Evolutionary conservation across 2,797 vertebrate genomes (phyloP), one percentile per base, ranked within the genome.

Genomic region (Enoplosus armatus): DNA sequence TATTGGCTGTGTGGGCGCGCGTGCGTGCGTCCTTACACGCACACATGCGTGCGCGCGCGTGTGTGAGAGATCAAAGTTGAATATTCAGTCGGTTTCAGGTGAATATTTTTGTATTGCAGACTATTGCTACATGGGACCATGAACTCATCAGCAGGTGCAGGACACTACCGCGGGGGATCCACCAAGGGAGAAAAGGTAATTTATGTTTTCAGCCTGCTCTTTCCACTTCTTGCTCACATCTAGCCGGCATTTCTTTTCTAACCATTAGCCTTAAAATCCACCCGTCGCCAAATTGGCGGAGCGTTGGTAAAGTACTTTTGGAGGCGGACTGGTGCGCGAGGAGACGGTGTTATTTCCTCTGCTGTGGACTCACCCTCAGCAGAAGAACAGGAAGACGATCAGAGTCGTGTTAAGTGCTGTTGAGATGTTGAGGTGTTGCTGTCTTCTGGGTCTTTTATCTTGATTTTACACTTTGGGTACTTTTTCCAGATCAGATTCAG

Each of bases 111-210:
- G 31, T 33, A 8, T 84, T 86, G 67, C 78, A 84, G 82, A 72
- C 18, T 24, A 10, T 66, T 68, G 48, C 62, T 74, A 2, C 35
- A 31, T 35, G 77, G 80, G 74, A 90, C 79, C 89, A 96, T 96
- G 95, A 95, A 95, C 94, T 91, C 95, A 63, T 95, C 95, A 43
- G 95, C 95, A 66, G 94, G 95, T 64, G 94, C 69, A n/a, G 90
- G 94, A 51, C 94, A 93, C 90, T 95, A 95, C 88, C 91, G 93
- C 59, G 89, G 87, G 60, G 91, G 93, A 24, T 92, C 94, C 43
- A 41, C 60, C 56, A 93, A 88, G 51, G 91, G 67, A 67, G 93
- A 94, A 9, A 93, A 92, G 93, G 95, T 96, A 88, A 87, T 59
- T 58, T 27, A 41, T n/a, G 18, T 39, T 81, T 60, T 5, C 67